These are phyloP conservation scores for Echinops telfairi DNA, from an alignment of 2,113 vertebrate species.

Conservation along the genomic window DNA sequence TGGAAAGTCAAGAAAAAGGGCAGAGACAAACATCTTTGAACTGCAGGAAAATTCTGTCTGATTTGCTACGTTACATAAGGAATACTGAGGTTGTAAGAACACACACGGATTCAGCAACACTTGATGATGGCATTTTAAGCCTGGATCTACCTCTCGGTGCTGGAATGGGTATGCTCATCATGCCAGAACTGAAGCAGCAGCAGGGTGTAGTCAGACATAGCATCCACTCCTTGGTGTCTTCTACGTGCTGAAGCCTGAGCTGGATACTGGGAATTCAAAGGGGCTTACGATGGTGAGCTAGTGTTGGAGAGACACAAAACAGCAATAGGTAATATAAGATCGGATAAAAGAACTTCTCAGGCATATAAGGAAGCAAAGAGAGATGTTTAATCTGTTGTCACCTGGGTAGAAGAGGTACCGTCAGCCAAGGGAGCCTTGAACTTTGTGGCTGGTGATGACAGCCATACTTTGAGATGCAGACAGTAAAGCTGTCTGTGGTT, in stretches of 20 bases:
- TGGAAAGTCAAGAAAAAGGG: background rate
- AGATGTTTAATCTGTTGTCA: background rate
- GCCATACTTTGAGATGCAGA: too few species aligned
- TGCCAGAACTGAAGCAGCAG: background rate
- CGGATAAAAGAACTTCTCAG: background rate
- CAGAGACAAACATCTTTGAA: background rate
- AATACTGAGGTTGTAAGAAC: background rate
- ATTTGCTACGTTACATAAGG: background rate
- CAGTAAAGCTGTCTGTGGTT: background rate
- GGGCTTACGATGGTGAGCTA: background rate
- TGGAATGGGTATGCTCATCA: background rate
- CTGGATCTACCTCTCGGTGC: background rate
- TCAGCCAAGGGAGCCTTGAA: too few species aligned
- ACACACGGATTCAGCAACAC: background rate
- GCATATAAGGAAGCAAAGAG: background rate
- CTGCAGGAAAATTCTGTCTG: background rate
- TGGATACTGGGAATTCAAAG: background rate
- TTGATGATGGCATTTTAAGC: background rate
- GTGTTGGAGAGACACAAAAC: background rate
- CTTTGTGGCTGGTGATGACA: background rate
- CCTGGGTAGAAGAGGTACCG: background rate
- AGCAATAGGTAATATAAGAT: too few species aligned
- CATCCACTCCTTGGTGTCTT: background rate
- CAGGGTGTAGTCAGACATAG: too few species aligned
- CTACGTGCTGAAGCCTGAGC: background rate